Evolutionary conservation across 2,797 vertebrate genomes (phyloP), one percentile per base, ranked within the genome.

Genomic region (Megalops cyprinoides): DNA sequence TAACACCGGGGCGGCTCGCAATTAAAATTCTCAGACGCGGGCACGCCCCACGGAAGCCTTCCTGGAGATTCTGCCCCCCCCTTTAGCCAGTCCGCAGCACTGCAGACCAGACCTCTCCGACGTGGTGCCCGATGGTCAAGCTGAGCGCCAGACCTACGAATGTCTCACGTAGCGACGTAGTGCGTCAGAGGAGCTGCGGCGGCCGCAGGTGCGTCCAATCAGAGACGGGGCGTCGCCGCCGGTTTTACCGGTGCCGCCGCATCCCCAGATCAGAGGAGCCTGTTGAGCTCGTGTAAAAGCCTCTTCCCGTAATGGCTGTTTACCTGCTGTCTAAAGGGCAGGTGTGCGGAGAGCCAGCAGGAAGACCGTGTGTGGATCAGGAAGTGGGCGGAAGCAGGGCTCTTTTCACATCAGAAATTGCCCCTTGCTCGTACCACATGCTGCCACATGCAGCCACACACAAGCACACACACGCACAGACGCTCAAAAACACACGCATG

Each of bases 11-110:
- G 69, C 4, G 14, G 79, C 67, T 80, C 34, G 81, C 82, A 86
- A 86, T 89, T 88, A 88, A 86, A 85, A 89, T 87, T 87, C 86
- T 77, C 74, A 80, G 80, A 80, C 86, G 37, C 77, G 83, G 84
- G 69, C 81, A 79, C 83, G 83, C 81, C 83, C 85, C 81, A 79
- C 82, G 77, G 81, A 83, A 79, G 83, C 81, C 79, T 84, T 84
- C 83, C 55, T 69, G 65, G 71, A 73, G 81, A 79, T 85, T 86
- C 81, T 84, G 82, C 85, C 84, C 83, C 85, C 83, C 85, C 85
- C 84, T 82, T 89, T 88, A 87, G 86, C 75, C 80, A 86, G 88
- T 87, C 88, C 85, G 75, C 81, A 81, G 28, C 84, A 80, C 82
- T 73, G 69, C 39, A 10, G 75, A 85, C 85, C 84, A 82, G 83